Base-by-base conservation (phyloP, 2,113 vertebrate species). In the Thomomys bottae region DNA sequence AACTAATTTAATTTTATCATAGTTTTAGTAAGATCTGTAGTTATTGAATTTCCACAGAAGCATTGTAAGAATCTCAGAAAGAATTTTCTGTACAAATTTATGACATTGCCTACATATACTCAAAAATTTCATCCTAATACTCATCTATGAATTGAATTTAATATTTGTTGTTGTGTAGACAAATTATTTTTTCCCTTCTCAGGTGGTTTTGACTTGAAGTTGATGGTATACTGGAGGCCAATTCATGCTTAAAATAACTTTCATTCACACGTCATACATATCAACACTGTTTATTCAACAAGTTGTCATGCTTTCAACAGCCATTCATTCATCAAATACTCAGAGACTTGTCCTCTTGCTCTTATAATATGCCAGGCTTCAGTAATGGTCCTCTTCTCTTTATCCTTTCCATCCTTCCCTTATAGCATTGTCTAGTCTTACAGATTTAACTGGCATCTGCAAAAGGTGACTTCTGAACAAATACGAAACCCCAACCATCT, bases 41-140 rank as follows among this genome's bases (percentile, higher is more conserved):
- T 17, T 45, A 82, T 91, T 91, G 94, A 86, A 90, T 94, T 92
- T 92, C n/a, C 76, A 59, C 42, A 45, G 32, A 73, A 83, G 20
- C 23, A 82, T 72, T 61, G 42, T 72, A 2, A 57, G 30, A 90
- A 79, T 92, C 28, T 90, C 34, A 20, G 30, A 92, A 80, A 80
- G 73, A 93, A 87, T 88, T 68, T 84, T 67, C 92, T 66, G 83
- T 86, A 83, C 91, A 75, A 76, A 66, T 82, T 89, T 92, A 11
- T 87, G 76, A 57, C 24, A 54, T 17, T 76, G 26, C 91, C 42
- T 85, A 87, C 18, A 88, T 40, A 73, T 87, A 67, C 32, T 92
- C 75, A 89, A 85, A 87, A 36, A 32, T 32, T 94, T 85, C 54
- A 82, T 76, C 73, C 54, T 82, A 92, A 71, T 10, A 76, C n/a